These are phyloP conservation scores for Potorous gilbertii DNA, from an alignment of 2,797 vertebrate species.

Conservation along the genomic window DNA sequence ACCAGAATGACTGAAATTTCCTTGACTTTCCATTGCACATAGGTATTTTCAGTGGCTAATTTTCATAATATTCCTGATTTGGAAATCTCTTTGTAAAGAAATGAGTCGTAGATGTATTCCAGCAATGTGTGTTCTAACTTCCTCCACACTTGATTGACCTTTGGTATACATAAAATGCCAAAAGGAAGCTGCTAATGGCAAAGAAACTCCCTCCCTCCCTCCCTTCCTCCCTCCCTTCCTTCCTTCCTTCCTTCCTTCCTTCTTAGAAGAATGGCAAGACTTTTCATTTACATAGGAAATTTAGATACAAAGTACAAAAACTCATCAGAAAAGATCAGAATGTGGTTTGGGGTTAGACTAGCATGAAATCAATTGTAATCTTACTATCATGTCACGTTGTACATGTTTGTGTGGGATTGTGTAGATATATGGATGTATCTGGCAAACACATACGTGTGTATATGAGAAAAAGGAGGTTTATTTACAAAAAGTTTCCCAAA, in stretches of 20 bases:
- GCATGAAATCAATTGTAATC: conserved; percentile 70
- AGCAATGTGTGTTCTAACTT: not conserved
- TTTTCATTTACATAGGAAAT: conserved; percentile 37
- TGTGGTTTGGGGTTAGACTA: conserved; percentile 56
- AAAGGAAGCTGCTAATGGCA: not conserved
- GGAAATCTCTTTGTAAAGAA: conserved; percentile 5
- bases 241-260: not conserved
- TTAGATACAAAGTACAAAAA: not conserved
- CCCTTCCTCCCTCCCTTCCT: not conserved
- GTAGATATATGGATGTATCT: not conserved
- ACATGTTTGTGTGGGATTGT: conserved; percentile 26
- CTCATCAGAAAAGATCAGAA: conserved; percentile 57
- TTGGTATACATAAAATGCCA: not conserved
- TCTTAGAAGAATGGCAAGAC: not conserved
- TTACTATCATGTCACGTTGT: conserved; percentile 37
- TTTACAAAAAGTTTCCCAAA: conserved; percentile 79
- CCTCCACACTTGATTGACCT: not conserved
- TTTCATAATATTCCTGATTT: not conserved
- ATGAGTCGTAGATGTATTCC: not conserved
- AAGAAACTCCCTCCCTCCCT: not conserved
- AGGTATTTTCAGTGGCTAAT: not conserved
- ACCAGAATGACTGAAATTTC: not conserved
- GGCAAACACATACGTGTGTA: not conserved
- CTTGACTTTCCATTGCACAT: not conserved
- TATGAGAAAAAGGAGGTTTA: not conserved